Base-by-base conservation (phyloP, 1,140 invertebrate genomes). In the Monochamus saltuarius region DNA sequence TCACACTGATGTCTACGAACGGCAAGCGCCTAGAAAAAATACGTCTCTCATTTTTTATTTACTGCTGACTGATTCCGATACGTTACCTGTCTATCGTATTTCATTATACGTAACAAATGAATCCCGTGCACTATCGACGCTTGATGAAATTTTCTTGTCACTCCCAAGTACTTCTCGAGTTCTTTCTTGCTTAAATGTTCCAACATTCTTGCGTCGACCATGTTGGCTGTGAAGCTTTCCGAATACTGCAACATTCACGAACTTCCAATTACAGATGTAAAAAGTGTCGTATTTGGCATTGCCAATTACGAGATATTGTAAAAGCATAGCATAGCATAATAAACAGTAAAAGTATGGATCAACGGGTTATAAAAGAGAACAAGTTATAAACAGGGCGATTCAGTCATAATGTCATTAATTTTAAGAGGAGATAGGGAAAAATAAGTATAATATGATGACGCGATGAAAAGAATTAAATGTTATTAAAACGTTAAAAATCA, bases 131-230 rank as follows among this genome's bases (percentile, higher is more conserved):
- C 90, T 66, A 97, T 91, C 67, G 92, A 94, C 4, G 92, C 90
- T 78, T 95, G 92, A 79, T 95, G 93, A 77, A 95, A 95, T 76
- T 95, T 96, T 50, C 92, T 83, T 29, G 91, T 93, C 7, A 96
- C 90, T 1, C 89, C 89, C 10, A 97, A 83, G 73, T 93, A 88
- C 75, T 96, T 96, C 76, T 97, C 94, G 64, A 97, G 79, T 73
- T 97, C 94, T 75, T 96, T 95, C 78, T 95, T 94, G 66, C 91
- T 92, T 36, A 97, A 81, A 40, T 91, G 90, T 74, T 96, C 93
- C 66, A 97, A 78, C 85, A 96, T 90, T 43, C 94, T 82, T 2
- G 94, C 94, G 76, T 97, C 94, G 6, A 96, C 91, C 73, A 96
- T 84, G 67, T 92, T 92, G n/a, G 87, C 87, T 58, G 93, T 84